phyloP scores from a whole-genome alignment of 2,888 invertebrate genomes.

The Geotrupes spiniger region DNA sequence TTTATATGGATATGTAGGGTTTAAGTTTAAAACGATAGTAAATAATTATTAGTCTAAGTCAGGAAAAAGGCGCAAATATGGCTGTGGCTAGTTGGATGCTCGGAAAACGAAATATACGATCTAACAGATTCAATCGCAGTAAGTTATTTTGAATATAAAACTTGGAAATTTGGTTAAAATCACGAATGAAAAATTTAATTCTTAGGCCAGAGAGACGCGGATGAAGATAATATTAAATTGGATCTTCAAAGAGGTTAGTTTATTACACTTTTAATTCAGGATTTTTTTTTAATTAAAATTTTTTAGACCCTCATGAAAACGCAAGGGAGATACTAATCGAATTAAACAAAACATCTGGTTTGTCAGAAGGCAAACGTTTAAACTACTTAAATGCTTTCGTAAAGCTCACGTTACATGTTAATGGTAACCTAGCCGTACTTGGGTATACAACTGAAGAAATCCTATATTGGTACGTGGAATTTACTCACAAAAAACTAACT shows the following conservation, averaged over 20 bases:
- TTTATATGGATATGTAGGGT: slow-evolving; percentile 14
- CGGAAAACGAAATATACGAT: slow-evolving; percentile 51
- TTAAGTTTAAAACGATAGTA: slow-evolving; percentile 8
- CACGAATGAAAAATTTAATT: slow-evolving; percentile 26
- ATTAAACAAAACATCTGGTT: slow-evolving; percentile 61
- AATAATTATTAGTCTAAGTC: slow-evolving; percentile 8
- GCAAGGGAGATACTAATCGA: slow-evolving; percentile 63
- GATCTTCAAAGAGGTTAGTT: slow-evolving; percentile 54
- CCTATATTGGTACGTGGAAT: slow-evolving; percentile 73
- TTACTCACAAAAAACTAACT: slow-evolving; percentile 43
- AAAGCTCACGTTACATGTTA: slow-evolving; percentile 68
- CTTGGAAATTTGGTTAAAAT: no score
- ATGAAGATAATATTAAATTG: slow-evolving; percentile 60
- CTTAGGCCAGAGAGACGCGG: slow-evolving; percentile 53
- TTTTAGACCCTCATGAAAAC: slow-evolving; percentile 58
- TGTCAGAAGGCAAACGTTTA: slow-evolving; percentile 75
- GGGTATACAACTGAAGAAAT: slow-evolving; percentile 79
- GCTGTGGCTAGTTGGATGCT: slow-evolving; percentile 58
- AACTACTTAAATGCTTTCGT: slow-evolving; percentile 88
- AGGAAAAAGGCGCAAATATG: slow-evolving; percentile 39
- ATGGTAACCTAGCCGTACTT: slow-evolving; percentile 58
- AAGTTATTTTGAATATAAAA: slow-evolving; percentile 25
- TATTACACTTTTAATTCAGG: slow-evolving; percentile 9
- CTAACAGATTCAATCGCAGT: slow-evolving; percentile 51
- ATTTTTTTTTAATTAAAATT: slow-evolving; percentile 19